These are phyloP conservation scores for Tadarida brasiliensis DNA, from an alignment of 2,797 vertebrate genomes.

Conservation along the genomic window DNA sequence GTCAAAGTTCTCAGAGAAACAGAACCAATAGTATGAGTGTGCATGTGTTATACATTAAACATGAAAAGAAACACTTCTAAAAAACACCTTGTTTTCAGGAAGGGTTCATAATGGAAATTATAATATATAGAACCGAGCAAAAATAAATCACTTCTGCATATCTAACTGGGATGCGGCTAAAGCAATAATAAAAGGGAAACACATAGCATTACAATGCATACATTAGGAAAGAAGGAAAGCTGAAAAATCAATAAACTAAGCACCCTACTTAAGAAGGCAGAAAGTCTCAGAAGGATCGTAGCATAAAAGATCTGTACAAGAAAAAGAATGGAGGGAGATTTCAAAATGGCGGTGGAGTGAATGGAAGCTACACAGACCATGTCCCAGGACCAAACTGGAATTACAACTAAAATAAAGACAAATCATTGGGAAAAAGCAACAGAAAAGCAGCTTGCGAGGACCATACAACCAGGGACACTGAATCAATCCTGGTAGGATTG, in stretches of 20 bases:
- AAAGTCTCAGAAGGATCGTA: background rate
- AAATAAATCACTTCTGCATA: slow-evolving; percentile 30
- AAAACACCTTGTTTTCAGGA: background rate
- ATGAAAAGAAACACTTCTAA: background rate
- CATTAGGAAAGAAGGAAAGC: background rate
- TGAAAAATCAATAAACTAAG: background rate
- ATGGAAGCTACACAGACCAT: too few species aligned
- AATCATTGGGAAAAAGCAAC: too few species aligned
- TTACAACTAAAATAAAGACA: too few species aligned
- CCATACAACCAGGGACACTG: too few species aligned
- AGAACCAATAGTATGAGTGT: background rate
- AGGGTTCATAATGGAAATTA: background rate
- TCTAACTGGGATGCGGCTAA: background rate
- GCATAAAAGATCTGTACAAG: background rate
- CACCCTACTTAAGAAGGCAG: background rate
- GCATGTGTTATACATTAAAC: background rate
- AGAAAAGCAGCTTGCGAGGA: too few species aligned
- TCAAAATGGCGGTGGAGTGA: too few species aligned
- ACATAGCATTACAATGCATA: background rate
- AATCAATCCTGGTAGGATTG: too few species aligned
- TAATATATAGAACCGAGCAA: background rate
- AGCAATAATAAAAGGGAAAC: background rate
- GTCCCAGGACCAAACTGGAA: too few species aligned
- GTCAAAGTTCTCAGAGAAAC: background rate
- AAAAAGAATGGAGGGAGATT: background rate